phyloP scores from a whole-genome alignment of 2,113 vertebrate genomes.

The Puffinus mauretanicus region DNA sequence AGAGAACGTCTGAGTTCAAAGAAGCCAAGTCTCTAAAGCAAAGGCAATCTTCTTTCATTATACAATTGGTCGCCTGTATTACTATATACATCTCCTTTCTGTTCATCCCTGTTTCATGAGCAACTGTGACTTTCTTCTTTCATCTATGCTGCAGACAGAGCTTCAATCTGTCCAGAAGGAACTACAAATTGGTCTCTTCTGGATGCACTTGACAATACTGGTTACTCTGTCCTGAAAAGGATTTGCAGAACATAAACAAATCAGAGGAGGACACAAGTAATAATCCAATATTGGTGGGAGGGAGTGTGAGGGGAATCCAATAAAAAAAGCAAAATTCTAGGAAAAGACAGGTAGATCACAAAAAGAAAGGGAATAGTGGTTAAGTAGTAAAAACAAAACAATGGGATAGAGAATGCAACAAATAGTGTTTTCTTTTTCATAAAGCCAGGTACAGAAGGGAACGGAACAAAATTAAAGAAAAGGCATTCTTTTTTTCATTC shows the following conservation, averaged over 20 bases:
- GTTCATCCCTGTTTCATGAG: not conserved
- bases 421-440: not conserved
- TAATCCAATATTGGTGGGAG: not conserved
- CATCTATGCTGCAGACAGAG: not conserved
- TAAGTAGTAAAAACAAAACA: not conserved
- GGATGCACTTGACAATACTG: not conserved
- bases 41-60: not conserved
- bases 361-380: not conserved
- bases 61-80: not conserved
- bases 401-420: not conserved
- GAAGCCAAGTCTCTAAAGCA: not conserved
- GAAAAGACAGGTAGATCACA: not conserved
- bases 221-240: not conserved
- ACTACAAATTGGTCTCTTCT: not conserved
- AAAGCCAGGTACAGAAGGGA: not conserved
- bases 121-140: not conserved
- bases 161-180: not conserved
- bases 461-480: not conserved
- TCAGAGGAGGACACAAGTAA: not conserved
- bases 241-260: not conserved
- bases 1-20: not conserved
- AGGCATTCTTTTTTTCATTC: not conserved
- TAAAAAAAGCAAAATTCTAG: not conserved
- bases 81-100: fast-evolving
- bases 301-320: not conserved